Evolutionary conservation across 2,797 vertebrate species (phyloP), one percentile per base, ranked within the genome.

Genomic region (Notoglanidium macrostoma): DNA sequence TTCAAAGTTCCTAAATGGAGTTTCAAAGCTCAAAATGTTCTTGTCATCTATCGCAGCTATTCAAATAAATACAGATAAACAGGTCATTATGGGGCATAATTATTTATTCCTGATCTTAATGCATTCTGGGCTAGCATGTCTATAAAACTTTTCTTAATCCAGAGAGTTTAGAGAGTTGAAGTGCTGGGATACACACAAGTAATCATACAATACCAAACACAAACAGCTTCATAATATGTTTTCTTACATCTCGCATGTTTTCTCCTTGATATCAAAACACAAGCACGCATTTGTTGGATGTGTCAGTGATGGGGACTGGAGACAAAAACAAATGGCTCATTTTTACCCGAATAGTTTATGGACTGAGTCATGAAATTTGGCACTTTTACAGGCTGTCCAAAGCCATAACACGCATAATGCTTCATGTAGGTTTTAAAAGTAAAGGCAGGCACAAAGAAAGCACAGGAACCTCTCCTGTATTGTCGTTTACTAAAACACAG

Each of bases 91-190:
- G 51, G 55, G 74, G 55, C 78, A 74, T 88, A 40, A 51, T 29
- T 55, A 70, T n/a, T 54, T 68, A 86, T 89, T 87, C 49, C 46
- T 74, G 79, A 85, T 67, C 55, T 74, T 74, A 51, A 85, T 81
- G 40, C 79, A 46, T 63, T 77, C 44, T 14, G 19, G 63, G 61
- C 77, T 74, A 21, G 63, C 21, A n/a, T 76, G 40, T 59, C 8
- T 44, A 46, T 44, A 67, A 67, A 55, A 67, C 55, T 68, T 77
- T 17, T 32, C 55, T 77, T 32, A 86, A 83, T 65, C 59, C 29
- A 57, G 57, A 26, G 5, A 15, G 29, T 79, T 57, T 73, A 11
- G 70, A 55, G 74, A 54, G 54, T 35, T 79, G 19, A 78, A 78
- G 32, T 78, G 76, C 76, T 40, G 19, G 11, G 54, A 59, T 63